Evolutionary conservation across 92 coral and sea anemone genomes (phyloP), one percentile per base, ranked within the genome.

Genomic region (Actinostola sp.): DNA sequence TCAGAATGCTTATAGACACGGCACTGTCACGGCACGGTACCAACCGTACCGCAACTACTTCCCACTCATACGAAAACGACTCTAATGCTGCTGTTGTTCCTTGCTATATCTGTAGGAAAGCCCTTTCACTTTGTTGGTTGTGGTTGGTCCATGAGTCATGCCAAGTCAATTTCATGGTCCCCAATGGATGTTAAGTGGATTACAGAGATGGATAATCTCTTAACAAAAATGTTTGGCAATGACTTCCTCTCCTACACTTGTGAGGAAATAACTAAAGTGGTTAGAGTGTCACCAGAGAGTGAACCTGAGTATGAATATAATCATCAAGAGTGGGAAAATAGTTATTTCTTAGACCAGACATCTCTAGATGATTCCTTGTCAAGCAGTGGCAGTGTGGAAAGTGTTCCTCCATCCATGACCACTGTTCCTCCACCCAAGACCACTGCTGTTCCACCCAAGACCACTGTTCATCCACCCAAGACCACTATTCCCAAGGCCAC

Each of bases 111-210:
- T 1, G 17, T 17, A 61, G 80, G 63, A 35, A 58, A 78, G 45
- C 33, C 72, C 8, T 80, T 80, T 38, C 70, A 71, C 51, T 80
- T 80, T 53, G 61, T 70, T 50, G 86, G 86, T 35, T 80, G 86
- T 65, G 86, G 86, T 1, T 80, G 86, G 86, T 21, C 80, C 13
- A 27, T 20, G 1, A 58, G 41, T 1, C 65, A 59, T 59, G 65
- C 65, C 26, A 63, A 80, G 59, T 44, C 52, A 17, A 52, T 71
- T 28, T 24, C 35, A 21, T 65, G 66, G 75, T 46, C 49, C 11
- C 6, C 26, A 21, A 80, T 63, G 11, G 75, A 80, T 73, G n/a
- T 52, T 45, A 35, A 23, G 25, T 80, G 86, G 80, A 72, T 80
- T 25, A 42, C 31, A 6, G 29, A 16, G 25, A 66, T 80, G 79